Conservation (phyloP, 2,113 vertebrate genomes). For the Epinephelus fuscoguttatus region DNA sequence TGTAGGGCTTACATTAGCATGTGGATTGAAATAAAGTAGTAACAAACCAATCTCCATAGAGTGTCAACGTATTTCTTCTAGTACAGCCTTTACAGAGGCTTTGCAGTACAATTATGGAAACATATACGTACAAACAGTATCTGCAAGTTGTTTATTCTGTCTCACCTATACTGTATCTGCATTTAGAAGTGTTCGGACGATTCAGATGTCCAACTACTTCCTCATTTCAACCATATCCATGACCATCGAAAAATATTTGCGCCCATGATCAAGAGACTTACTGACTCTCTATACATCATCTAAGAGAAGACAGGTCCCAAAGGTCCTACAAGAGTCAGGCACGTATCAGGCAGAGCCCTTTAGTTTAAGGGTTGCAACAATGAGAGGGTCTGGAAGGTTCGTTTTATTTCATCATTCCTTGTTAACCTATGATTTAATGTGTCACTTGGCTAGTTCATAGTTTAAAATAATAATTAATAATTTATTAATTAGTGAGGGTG, state of each 20-base stretch:
- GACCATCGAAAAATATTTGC: slow-evolving; percentile 30
- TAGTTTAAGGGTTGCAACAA: slow-evolving; percentile 23
- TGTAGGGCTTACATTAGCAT: background rate
- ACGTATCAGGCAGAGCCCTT: background rate
- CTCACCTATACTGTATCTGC: slow-evolving; percentile 3
- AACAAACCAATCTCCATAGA: background rate
- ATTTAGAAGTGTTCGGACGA: slow-evolving; percentile 22
- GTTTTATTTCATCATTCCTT: background rate
- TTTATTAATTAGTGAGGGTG: no score
- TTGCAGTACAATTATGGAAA: background rate
- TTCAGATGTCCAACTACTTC: slow-evolving; percentile 33
- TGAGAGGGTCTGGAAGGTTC: background rate
- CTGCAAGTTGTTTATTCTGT: slow-evolving; percentile 5
- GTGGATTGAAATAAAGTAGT: background rate
- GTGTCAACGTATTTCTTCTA: background rate
- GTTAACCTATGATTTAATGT: background rate
- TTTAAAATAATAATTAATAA: background rate
- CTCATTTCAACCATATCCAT: slow-evolving; percentile 19
- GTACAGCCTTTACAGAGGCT: background rate
- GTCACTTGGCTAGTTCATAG: background rate
- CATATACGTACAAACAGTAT: background rate
- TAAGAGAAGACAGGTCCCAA: slow-evolving; percentile 41
- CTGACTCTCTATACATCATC: slow-evolving; percentile 43
- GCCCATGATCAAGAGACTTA: slow-evolving; percentile 21
- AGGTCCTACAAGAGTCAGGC: slow-evolving; percentile 1